Evolutionary conservation across 92 coral and sea anemone genomes (phyloP), one percentile per base, ranked within the genome.

Genomic region (Anthopleura xanthogrammica): DNA sequence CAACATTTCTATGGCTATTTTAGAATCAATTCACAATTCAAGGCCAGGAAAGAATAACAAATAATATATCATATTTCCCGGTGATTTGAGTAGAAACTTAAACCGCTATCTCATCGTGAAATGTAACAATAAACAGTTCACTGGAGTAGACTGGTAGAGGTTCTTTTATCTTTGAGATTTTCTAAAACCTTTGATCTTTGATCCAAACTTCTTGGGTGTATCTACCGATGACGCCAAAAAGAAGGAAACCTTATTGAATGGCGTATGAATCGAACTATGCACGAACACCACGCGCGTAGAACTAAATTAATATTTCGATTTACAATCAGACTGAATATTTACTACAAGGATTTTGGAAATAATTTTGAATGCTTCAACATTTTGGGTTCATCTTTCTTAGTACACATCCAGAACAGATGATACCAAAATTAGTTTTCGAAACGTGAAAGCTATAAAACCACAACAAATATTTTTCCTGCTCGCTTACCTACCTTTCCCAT

Each of bases 401-500:
- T 20, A 36, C 12, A 16, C 24, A n/a, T 62, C 17, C 58, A 7
- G 4, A 62, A 62, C 70, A 62, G 70, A 24, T 62, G 70, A 19
- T 62, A 19, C 4, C 22, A 3, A 29, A 68, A 23, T 68, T 36
- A 4, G 16, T 3, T 23, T 9, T 64, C 29, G 36, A 20, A 64
- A 20, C 7, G 22, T 22, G 72, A 64, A 46, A 68, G 5, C 41
- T 23, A 29, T 68, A 29, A 24, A 68, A 68, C 74, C 74, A 68
- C 74, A 68, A 68, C 29, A 23, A 10, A 6, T 29, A 5, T 46
- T n/a, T 68, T 68, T 68, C 5, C 42, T 4, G 0, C 10, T 23
- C 16, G 41, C 74, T 68, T 68, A 68, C 74, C 74, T 68, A 68
- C 74, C 74, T 68, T 68, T 68, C 41, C 74, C 74, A 68, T 68